phyloP scores from a whole-genome alignment of 1,140 invertebrate species.

The Apis dorsata region DNA sequence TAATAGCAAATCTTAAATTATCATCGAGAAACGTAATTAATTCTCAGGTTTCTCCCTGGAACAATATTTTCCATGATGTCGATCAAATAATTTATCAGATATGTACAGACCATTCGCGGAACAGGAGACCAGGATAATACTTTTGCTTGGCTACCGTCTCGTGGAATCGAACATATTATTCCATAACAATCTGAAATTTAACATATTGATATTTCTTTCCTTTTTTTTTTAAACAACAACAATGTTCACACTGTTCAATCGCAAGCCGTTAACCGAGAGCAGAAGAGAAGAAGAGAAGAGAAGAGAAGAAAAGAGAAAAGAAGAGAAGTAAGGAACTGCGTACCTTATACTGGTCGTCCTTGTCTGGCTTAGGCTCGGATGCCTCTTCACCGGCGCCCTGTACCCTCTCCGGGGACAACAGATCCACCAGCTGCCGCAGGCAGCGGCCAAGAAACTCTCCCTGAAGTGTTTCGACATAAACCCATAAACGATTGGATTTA shows the following conservation, averaged over 20 bases:
- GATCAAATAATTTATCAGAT: background rate
- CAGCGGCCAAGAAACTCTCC: slow-evolving; percentile 81
- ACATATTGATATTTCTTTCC: background rate
- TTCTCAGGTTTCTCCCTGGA: background rate
- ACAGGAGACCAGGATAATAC: background rate
- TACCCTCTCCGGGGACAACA: slow-evolving; percentile 70
- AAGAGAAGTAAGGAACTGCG: slow-evolving; percentile 3
- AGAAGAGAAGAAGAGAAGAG: no score
- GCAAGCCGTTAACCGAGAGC: no score
- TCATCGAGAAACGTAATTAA: no score
- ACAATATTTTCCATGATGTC: background rate
- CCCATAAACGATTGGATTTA: slow-evolving; percentile 90
- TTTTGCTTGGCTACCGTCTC: background rate
- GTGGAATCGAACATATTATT: slow-evolving; percentile 10
- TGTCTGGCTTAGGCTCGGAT: slow-evolving; percentile 76
- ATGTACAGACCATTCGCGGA: slow-evolving; percentile 10
- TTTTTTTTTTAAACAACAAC: background rate
- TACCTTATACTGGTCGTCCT: slow-evolving; percentile 76
- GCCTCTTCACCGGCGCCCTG: slow-evolving; percentile 70
- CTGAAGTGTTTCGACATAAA: slow-evolving; percentile 91
- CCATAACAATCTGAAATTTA: slow-evolving; percentile 44
- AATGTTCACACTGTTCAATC: no score
- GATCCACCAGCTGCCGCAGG: slow-evolving; percentile 74
- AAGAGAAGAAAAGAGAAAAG: background rate
- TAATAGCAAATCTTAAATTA: no score